phyloP scores from a whole-genome alignment of 2,888 invertebrate genomes.

The Scaptomyza caliginosa region DNA sequence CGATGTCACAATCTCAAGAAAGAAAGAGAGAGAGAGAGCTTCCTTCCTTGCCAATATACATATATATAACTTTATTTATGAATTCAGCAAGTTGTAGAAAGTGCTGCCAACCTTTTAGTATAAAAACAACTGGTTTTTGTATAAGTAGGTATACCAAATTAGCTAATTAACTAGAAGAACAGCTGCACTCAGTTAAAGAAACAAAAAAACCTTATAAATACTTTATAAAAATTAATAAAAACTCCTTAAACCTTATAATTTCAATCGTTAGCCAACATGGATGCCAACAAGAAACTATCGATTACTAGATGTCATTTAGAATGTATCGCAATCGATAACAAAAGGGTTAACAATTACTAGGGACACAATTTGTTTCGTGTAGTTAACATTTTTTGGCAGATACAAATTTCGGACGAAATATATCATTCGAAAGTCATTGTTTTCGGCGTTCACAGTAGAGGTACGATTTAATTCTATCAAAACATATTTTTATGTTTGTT shows the following conservation, averaged over 20 bases:
- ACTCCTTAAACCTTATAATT: background rate
- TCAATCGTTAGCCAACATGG: background rate
- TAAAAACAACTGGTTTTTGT: no score
- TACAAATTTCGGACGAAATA: background rate
- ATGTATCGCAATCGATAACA: background rate
- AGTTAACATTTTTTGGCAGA: background rate
- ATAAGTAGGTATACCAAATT: no score
- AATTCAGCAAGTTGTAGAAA: no score
- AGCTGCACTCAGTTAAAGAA: no score
- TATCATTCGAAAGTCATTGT: background rate
- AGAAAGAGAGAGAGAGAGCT: background rate
- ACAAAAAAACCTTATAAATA: no score
- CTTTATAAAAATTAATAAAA: background rate
- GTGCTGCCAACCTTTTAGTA: no score
- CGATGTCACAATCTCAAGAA: conserved; percentile 7
- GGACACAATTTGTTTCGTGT: no score
- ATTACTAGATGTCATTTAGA: background rate
- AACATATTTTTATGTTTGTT: background rate
- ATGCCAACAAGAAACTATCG: background rate
- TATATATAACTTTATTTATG: conserved; percentile 79
- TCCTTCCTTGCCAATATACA: conserved; percentile 35
- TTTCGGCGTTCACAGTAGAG: background rate
- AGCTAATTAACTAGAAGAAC: no score
- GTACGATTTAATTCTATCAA: background rate
- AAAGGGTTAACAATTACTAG: background rate